Percentiles rank a stretch among this genome's conserved stretches.
Conservation (phyloP, 2,888 invertebrate genomes). For the Seira sanloemensis region DNA sequence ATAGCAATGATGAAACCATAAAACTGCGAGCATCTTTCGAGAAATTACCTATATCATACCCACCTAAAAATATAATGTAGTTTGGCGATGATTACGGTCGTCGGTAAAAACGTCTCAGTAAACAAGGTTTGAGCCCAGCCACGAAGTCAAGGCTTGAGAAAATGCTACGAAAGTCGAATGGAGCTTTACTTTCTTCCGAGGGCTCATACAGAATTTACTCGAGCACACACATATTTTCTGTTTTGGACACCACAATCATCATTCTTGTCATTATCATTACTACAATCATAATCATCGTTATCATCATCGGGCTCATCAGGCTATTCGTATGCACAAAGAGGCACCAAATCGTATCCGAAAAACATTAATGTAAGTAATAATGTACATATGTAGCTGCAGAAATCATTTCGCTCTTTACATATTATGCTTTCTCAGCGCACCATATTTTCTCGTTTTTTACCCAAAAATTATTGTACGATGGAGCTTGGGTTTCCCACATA, state of each 20-base stretch:
- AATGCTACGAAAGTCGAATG: not conserved
- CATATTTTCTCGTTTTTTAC: constrained; percentile 51
- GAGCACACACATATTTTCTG: constrained; percentile 48
- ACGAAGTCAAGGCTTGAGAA: not conserved
- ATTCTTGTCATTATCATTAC: constrained; percentile 65
- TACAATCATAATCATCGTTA: constrained; percentile 60
- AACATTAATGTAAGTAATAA: constrained; percentile 62
- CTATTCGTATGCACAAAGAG: constrained; percentile 67
- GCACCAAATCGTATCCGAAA: constrained; percentile 56
- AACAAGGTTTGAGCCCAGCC: constrained; percentile 1
- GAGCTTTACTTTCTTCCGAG: not conserved
- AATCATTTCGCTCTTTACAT: too few relatives aligned
- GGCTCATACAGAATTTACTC: not conserved
- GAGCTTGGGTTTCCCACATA: too few relatives aligned
- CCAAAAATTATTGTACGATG: constrained; percentile 57
- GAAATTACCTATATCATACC: constrained; percentile 32
- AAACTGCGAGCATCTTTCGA: constrained; percentile 61
- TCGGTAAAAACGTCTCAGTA: not conserved
- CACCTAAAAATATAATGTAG: constrained; percentile 8
- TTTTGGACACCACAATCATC: constrained; percentile 62
- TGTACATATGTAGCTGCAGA: constrained; percentile 32
- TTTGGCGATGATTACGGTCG: not conserved
- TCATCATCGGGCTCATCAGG: constrained; percentile 59
- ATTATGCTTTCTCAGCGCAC: constrained; percentile 46
- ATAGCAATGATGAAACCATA: constrained; percentile 60